Base-by-base conservation (phyloP, 2,113 vertebrate species). In the Stegastes partitus region DNA sequence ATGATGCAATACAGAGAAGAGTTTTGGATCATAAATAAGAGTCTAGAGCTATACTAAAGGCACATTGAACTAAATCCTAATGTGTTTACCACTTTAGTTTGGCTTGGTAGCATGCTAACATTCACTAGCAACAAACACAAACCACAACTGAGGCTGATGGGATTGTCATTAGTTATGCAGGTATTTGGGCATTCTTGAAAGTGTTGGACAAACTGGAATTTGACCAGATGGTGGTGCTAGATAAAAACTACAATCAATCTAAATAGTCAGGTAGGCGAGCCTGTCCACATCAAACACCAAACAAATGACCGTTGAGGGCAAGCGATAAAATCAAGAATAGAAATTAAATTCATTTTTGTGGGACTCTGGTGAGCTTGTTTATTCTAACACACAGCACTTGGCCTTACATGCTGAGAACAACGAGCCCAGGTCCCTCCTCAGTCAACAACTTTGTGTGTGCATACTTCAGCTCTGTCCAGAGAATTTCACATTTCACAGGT, bases 401-500 rank as follows among this genome's bases (percentile, higher is more conserved):
- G 26, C 31, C 18, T 77, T 54, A 22, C 6, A 25, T 51, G 34
- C 55, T 5, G 66, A n/a, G 15, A 58, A 50, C 18, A 44, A 69
- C 34, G 44, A 51, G 53, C 25, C 14, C 21, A 19, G 66, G 67
- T 67, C 74, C 45, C 14, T 64, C 56, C 21, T 42, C 68, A 42
- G 64, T 73, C 79, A 78, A 69, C 81, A 77, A 62, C 68, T 50
- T 51, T 67, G 25, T 80, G 69, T 78, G 62, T 55, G 78, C 68
- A 80, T 78, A 74, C 79, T 86, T 81, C 57, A 80, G 87, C 86
- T 89, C 78, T 47, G 79, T 75, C 68, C 68, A 66, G 81, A 87
- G 87, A 82, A 92, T 87, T 87, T 82, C 75, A 79, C 86, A 94
- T 94, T 94, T 94, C 80, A 93, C 91, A 93, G 93, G 89, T 94